Conservation (phyloP, 2,888 invertebrate genomes). For the Polydrusus cervinus region DNA sequence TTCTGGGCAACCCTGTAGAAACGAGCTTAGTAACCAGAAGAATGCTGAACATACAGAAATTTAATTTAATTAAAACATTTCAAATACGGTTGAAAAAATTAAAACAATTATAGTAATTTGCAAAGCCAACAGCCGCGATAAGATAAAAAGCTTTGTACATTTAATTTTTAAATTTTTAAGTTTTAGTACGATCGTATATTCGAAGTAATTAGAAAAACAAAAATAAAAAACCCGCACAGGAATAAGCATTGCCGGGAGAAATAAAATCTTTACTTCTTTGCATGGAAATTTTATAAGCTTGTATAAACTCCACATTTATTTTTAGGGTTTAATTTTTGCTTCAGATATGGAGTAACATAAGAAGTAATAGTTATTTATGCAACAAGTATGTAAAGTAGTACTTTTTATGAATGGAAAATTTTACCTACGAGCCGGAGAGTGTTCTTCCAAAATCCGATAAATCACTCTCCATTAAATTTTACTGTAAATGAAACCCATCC, state of each 20-base stretch:
- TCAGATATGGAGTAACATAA: too few relatives aligned
- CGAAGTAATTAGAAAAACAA: slow-evolving; percentile 2
- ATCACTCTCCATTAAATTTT: too few relatives aligned
- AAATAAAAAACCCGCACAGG: neutral
- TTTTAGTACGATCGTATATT: slow-evolving; percentile 5
- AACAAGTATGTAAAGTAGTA: too few relatives aligned
- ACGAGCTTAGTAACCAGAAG: too few relatives aligned
- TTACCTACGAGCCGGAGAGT: too few relatives aligned
- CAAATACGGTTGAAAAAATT: slow-evolving; percentile 13
- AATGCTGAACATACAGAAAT: neutral
- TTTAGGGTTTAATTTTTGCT: too few relatives aligned
- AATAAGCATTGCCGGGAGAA: neutral
- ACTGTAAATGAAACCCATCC: too few relatives aligned
- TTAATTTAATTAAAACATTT: slow-evolving; percentile 33
- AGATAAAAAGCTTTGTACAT: slow-evolving; percentile 29
- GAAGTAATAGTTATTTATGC: too few relatives aligned
- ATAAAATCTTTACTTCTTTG: neutral
- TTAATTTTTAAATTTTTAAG: neutral
- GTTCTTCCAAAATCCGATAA: too few relatives aligned
- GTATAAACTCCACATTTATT: neutral
- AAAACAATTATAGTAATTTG: slow-evolving; percentile 38
- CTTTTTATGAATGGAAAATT: too few relatives aligned
- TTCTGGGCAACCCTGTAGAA: too few relatives aligned
- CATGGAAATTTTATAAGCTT: neutral
- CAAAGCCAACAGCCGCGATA: slow-evolving; percentile 30